phyloP scores from a whole-genome alignment of 2,888 invertebrate species.

The Cryptus armator region DNA sequence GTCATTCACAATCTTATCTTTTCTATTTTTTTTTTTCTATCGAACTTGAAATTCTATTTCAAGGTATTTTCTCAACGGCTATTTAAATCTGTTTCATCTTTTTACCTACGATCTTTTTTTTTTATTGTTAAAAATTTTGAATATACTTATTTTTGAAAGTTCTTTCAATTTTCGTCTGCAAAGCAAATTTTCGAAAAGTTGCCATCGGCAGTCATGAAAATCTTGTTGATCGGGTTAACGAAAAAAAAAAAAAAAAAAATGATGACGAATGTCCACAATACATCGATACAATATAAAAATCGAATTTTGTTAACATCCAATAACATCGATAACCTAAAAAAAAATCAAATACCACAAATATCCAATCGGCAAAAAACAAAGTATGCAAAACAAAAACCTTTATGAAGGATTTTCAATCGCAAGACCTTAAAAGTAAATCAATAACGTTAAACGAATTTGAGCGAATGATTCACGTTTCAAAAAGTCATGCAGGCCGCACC shows the following conservation, averaged over 20 bases:
- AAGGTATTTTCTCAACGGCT: neutral
- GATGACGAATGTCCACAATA: no score
- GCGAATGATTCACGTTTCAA: neutral
- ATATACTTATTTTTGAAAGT: no score
- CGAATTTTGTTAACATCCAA: no score
- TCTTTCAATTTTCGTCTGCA: no score
- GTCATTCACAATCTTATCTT: neutral
- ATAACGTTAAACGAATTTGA: neutral
- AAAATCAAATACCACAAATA: neutral
- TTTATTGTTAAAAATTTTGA: neutral
- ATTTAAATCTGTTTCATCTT: neutral
- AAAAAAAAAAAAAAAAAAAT: neutral
- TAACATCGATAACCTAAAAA: neutral
- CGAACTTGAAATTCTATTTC: neutral
- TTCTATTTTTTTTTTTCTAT: neutral
- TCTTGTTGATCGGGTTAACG: no score
- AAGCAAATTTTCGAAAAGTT: no score
- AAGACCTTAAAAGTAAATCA: neutral
- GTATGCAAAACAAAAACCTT: neutral
- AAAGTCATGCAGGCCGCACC: constrained; percentile 1
- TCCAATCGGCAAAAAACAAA: neutral
- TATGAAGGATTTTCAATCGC: neutral
- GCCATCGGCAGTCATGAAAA: no score
- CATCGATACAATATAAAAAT: no score
- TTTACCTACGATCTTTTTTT: neutral